Evolutionary conservation across 2,888 invertebrate species (phyloP).

Genomic region (Microctonus aethiopoides): DNA sequence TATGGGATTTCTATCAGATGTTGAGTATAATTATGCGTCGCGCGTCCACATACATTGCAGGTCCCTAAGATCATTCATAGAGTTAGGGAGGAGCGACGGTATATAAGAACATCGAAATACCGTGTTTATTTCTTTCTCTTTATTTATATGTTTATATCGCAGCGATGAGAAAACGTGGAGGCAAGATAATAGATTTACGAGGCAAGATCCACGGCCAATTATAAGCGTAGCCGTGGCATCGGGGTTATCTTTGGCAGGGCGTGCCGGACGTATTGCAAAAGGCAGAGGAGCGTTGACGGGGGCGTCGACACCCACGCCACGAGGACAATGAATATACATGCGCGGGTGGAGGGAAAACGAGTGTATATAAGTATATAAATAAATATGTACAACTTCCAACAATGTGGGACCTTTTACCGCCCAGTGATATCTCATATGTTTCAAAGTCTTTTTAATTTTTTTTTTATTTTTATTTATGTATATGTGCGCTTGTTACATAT

Average conservation of each 20-base stretch:
- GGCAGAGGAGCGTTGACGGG: conserved; percentile 53
- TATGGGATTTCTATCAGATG: conserved; percentile 10
- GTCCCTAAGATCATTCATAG: conserved; percentile 15
- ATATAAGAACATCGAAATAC: conserved; percentile 20
- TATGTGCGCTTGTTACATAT: no score
- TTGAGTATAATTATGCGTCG: conserved; percentile 3
- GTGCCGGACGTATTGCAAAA: conserved; percentile 42
- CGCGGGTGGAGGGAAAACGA: conserved; percentile 39
- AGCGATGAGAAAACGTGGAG: conserved; percentile 5
- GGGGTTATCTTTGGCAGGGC: conserved; percentile 45
- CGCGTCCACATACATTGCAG: neutral
- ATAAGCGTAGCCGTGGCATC: conserved; percentile 42
- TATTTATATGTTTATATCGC: conserved; percentile 8
- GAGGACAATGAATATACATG: conserved; percentile 56
- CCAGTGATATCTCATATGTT: conserved; percentile 49
- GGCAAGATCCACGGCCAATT: conserved; percentile 39
- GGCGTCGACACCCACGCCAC: conserved; percentile 62
- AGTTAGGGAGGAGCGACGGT: conserved; percentile 16
- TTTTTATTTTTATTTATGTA: conserved; percentile 1
- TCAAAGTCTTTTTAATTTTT: conserved; percentile 19
- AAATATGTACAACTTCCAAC: conserved; percentile 37
- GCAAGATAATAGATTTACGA: conserved; percentile 36
- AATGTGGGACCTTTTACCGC: conserved; percentile 46
- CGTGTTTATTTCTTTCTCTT: conserved; percentile 16
- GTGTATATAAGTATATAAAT: conserved; percentile 5